phyloP scores from a whole-genome alignment of 2,888 invertebrate genomes.

The Plagodis dolabraria region DNA sequence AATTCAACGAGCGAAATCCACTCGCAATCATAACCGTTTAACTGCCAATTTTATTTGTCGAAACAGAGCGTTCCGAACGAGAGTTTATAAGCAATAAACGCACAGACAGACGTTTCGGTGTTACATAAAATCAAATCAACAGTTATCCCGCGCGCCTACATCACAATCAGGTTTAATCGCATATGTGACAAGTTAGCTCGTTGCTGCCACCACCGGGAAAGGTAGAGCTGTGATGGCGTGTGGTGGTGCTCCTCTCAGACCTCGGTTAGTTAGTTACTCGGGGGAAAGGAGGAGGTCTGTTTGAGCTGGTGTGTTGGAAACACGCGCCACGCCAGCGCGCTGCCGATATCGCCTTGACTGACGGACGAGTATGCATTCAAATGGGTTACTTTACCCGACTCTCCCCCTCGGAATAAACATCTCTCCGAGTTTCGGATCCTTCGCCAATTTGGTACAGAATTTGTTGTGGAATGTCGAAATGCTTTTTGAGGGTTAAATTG shows the following conservation, averaged over 20 bases:
- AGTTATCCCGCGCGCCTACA: constrained; percentile 83
- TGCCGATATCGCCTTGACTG: constrained; percentile 87
- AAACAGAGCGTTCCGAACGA: constrained; percentile 75
- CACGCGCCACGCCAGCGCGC: constrained; percentile 70
- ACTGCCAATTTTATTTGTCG: constrained; percentile 75
- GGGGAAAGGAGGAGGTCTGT: constrained; percentile 50
- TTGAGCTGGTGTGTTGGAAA: constrained; percentile 54
- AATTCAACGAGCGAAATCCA: constrained; percentile 61
- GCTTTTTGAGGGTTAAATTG: constrained; percentile 81
- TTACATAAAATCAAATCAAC: constrained; percentile 85
- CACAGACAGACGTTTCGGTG: constrained; percentile 81
- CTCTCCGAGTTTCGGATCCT: constrained; percentile 64
- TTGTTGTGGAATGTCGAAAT: constrained; percentile 81
- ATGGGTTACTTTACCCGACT: constrained; percentile 87
- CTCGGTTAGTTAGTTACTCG: constrained; percentile 10
- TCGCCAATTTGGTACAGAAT: constrained; percentile 80
- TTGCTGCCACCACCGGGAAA: constrained; percentile 62
- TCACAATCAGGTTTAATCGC: constrained; percentile 84
- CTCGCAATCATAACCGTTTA: constrained; percentile 70
- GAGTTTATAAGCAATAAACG: constrained; percentile 83
- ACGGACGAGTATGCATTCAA: constrained; percentile 91
- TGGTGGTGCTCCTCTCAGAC: constrained; percentile 26
- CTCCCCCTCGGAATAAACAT: constrained; percentile 74
- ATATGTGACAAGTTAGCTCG: constrained; percentile 82
- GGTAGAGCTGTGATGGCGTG: constrained; percentile 45